phyloP scores from a whole-genome alignment of 1,140 invertebrate genomes.

The Drosophila busckii region DNA sequence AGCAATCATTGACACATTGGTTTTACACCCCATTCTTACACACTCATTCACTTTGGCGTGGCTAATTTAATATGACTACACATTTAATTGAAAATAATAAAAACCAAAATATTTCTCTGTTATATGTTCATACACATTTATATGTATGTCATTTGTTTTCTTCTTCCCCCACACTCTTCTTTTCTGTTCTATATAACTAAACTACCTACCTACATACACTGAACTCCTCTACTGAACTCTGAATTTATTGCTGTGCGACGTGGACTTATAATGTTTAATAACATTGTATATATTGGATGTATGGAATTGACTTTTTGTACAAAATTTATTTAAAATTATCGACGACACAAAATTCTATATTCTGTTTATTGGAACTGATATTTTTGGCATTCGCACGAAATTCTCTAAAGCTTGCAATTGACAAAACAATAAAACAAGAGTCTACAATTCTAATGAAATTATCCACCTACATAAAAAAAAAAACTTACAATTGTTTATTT shows the following conservation, averaged over 20 bases:
- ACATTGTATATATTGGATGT: conserved; percentile 28
- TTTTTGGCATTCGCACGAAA: conserved; percentile 58
- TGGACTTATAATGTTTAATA: conserved; percentile 1
- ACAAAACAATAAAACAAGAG: conserved; percentile 8
- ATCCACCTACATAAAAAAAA: conserved; percentile 10
- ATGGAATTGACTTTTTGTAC: conserved; percentile 47
- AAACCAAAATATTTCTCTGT: conserved; percentile 17
- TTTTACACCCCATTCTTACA: conserved; percentile 35
- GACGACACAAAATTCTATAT: conserved; percentile 5
- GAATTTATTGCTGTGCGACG: conserved; percentile 7
- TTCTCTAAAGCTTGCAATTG: conserved; percentile 30
- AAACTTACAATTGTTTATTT: conserved; percentile 37
- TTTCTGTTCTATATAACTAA: conserved; percentile 25
- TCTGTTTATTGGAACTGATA: conserved; percentile 48
- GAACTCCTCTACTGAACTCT: conserved; percentile 9
- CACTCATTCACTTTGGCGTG: conserved; percentile 20
- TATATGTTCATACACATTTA: no score
- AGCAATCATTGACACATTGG: no score
- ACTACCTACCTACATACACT: conserved; percentile 12
- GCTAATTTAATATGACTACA: conserved; percentile 16
- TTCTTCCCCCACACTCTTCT: conserved; percentile 22
- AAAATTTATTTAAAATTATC: conserved; percentile 36
- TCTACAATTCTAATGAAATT: no score
- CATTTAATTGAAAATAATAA: conserved; percentile 2
- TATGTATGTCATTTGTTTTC: conserved; percentile 35